Conservation (phyloP, 2,113 vertebrate species). For the Hyperopisus bebe region DNA sequence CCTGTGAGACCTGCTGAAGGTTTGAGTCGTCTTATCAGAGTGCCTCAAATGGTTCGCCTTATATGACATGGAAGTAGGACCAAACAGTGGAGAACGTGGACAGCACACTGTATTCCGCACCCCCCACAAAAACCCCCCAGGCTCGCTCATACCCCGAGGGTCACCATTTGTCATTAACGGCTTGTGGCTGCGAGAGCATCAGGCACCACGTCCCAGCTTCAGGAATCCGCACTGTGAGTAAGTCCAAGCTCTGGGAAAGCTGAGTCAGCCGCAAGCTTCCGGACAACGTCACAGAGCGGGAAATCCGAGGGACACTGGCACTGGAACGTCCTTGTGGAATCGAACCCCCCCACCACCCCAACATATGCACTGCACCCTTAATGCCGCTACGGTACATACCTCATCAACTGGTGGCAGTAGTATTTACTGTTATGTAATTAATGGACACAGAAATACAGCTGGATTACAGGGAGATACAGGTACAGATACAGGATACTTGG, state of each 20-base stretch:
- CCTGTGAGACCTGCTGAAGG: neutral
- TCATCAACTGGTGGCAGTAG: neutral
- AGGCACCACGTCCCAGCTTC: neutral
- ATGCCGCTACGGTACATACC: too few species aligned
- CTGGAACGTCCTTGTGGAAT: neutral
- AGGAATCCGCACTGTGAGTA: neutral
- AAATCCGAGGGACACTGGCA: neutral
- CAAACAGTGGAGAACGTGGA: neutral
- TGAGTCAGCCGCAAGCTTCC: neutral
- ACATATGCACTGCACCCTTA: neutral
- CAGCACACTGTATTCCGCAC: neutral
- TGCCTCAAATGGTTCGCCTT: neutral
- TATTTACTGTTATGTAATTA: neutral
- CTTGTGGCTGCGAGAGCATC: neutral
- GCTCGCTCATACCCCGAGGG: neutral
- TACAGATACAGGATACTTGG: neutral
- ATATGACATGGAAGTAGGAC: neutral
- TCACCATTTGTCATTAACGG: neutral
- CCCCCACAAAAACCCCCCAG: neutral
- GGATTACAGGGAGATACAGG: neutral
- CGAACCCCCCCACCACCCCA: neutral
- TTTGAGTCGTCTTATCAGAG: neutral
- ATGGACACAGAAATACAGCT: neutral
- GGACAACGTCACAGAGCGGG: neutral
- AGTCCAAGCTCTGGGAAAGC: neutral